phyloP scores from a whole-genome alignment of 2,888 invertebrate genomes.

The Seira sanloemensis region DNA sequence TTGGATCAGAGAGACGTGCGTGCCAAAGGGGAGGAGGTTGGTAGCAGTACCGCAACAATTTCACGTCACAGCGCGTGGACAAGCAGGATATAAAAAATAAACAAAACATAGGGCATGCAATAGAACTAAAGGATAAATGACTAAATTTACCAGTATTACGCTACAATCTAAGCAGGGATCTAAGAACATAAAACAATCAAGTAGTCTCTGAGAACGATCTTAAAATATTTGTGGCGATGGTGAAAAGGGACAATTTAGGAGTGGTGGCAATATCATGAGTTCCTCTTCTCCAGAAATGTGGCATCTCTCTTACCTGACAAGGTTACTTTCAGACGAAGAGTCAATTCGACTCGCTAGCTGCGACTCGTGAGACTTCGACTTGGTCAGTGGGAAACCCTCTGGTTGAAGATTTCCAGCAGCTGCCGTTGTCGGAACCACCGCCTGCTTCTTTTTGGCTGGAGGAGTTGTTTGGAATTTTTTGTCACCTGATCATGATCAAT shows the following conservation, averaged over 20 bases:
- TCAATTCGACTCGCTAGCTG: conserved; percentile 84
- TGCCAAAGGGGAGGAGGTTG: neutral
- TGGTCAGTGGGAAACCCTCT: conserved; percentile 83
- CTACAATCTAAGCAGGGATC: no score
- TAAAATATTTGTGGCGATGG: no score
- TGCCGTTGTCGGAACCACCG: conserved; percentile 75
- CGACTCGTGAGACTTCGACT: conserved; percentile 94
- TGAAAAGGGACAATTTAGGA: no score
- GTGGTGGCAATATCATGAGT: no score
- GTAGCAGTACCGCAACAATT: conserved; percentile 27
- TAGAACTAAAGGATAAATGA: no score
- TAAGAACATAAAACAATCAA: no score
- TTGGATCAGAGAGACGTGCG: neutral
- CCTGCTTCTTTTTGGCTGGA: conserved; percentile 86
- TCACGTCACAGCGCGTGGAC: conserved; percentile 25
- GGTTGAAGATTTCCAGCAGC: conserved; percentile 76
- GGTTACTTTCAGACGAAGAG: conserved; percentile 70
- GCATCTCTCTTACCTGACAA: conserved; percentile 76
- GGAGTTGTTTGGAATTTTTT: conserved; percentile 87
- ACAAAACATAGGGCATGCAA: conserved; percentile 31
- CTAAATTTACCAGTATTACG: no score
- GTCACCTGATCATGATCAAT: conserved; percentile 51
- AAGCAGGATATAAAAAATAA: conserved; percentile 34
- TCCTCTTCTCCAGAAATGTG: no score
- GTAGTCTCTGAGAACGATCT: no score